Evolutionary conservation across 2,113 vertebrate genomes (phyloP), one percentile per base, ranked within the genome.

Genomic region (Trochalopteron elliotii): DNA sequence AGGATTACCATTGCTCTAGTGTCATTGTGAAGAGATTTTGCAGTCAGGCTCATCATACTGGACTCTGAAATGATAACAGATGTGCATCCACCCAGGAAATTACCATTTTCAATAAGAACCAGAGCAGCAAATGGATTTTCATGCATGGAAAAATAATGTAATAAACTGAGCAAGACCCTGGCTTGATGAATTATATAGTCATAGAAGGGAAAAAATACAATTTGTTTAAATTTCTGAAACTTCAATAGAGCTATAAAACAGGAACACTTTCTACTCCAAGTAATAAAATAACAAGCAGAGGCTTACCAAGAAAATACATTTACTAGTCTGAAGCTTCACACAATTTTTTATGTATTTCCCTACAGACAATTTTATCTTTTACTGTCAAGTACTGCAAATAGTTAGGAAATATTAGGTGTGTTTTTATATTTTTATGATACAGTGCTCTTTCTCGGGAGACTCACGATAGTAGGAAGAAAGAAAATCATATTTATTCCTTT

Each of bases 61-160:
- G 89, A 93, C 39, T 87, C 72, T 10, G 37, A 74, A 72, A 70
- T 72, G 42, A 70, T 87, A 95, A 94, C 87, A 95, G 85, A 96
- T 96, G 95, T 95, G 96, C 95, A 95, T 89, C 91, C 91, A 97
- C 92, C 76, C 87, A 94, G 80, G 92, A 96, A 95, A 96, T 97
- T 92, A 86, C 44, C 69, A 95, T 97, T 97, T 97, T 93, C 74
- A 96, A 70, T 94, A 95, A 96, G 97, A 97, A 89, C 33, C 90
- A 84, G 75, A 96, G 65, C 55, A 95, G 63, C 47, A 97, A 97
- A 95, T 94, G 75, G 35, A 92, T 97, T 97, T 96, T 96, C 63
- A 94, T 93, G 92, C 64, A 94, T 85, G 90, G 87, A 92, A 94
- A 96, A 97, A 94, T 93, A 90, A 96, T 91, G 74, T 93, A 87